Evolutionary conservation across 2,113 vertebrate species (phyloP).

Genomic region (Hepsetus odoe): DNA sequence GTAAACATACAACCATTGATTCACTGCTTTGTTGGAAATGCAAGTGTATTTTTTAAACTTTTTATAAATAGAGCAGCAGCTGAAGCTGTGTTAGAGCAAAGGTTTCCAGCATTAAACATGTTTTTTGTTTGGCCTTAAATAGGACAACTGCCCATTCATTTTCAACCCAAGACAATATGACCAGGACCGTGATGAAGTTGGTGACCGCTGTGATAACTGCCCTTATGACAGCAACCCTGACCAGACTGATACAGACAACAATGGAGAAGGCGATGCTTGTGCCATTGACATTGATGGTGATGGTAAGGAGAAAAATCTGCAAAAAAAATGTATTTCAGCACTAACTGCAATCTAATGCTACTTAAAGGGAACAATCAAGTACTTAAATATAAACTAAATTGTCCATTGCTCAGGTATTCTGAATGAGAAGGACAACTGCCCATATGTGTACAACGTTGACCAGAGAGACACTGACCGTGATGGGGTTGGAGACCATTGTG

Average conservation of each 20-base stretch:
- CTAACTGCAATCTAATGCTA: no score
- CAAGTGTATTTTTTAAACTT: not conserved
- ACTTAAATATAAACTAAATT: no score
- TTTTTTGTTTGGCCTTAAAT: constrained; percentile 37
- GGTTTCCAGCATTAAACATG: not conserved
- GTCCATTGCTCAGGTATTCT: constrained; percentile 82
- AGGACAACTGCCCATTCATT: constrained; percentile 95
- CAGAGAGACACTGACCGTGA: constrained; percentile 94
- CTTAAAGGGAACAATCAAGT: not conserved
- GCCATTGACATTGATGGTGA: constrained; percentile 96
- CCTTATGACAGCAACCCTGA: constrained; percentile 93
- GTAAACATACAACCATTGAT: constrained; percentile 7
- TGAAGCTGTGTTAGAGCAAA: constrained; percentile 1
- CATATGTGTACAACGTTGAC: constrained; percentile 96
- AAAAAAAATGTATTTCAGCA: not conserved
- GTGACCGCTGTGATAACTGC: constrained; percentile 96
- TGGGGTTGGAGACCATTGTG: constrained; percentile 96
- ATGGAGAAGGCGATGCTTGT: constrained; percentile 95
- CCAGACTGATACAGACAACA: constrained; percentile 93
- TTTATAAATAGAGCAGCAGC: not conserved
- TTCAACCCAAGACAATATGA: constrained; percentile 97
- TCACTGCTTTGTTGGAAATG: constrained; percentile 25
- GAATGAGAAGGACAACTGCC: constrained; percentile 95
- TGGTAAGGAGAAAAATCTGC: constrained; percentile 74
- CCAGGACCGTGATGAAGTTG: constrained; percentile 92